phyloP scores from a whole-genome alignment of 2,113 vertebrate genomes.

The Sylvilagus bachmani region DNA sequence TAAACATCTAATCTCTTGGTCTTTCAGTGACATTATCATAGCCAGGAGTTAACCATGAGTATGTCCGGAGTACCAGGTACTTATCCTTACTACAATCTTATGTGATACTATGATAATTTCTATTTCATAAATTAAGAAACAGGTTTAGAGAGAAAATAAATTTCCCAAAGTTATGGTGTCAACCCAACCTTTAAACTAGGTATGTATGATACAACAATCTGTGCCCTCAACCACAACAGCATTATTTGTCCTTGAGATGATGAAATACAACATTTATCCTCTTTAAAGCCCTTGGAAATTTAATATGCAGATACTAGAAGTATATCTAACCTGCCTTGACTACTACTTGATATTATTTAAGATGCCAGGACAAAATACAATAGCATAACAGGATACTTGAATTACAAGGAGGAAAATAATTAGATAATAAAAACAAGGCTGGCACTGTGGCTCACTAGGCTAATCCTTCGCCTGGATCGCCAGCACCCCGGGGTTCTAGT shows the following conservation, averaged over 20 bases:
- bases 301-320: constrained; percentile 22
- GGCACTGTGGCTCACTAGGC: too few relatives aligned
- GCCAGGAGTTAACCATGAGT: background rate
- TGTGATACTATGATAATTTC: background rate
- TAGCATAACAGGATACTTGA: constrained; percentile 2
- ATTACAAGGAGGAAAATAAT: constrained; percentile 64
- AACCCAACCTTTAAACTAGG: constrained; percentile 17
- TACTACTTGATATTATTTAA: constrained; percentile 38
- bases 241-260: constrained; percentile 15
- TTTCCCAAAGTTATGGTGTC: constrained; percentile 46
- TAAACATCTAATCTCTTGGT: constrained; percentile 32
- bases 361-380: constrained; percentile 16
- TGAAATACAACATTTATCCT: constrained; percentile 17
- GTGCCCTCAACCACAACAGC: constrained; percentile 1
- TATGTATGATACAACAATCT: constrained; percentile 24
- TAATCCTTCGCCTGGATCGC: too few relatives aligned
- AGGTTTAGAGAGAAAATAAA: constrained; percentile 41
- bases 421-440: constrained; percentile 30
- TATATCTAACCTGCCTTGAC: constrained; percentile 35
- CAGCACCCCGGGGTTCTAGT: too few relatives aligned
- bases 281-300: constrained; percentile 58
- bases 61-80: background rate
- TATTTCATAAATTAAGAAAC: constrained; percentile 66
- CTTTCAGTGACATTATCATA: constrained; percentile 33
- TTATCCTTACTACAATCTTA: constrained; percentile 38